A percentile compares a stretch with the other conserved stretches of the same genome.
These are phyloP conservation scores for Anolis carolinensis DNA, from an alignment of 2,113 vertebrate genomes.

Conservation along the genomic window DNA sequence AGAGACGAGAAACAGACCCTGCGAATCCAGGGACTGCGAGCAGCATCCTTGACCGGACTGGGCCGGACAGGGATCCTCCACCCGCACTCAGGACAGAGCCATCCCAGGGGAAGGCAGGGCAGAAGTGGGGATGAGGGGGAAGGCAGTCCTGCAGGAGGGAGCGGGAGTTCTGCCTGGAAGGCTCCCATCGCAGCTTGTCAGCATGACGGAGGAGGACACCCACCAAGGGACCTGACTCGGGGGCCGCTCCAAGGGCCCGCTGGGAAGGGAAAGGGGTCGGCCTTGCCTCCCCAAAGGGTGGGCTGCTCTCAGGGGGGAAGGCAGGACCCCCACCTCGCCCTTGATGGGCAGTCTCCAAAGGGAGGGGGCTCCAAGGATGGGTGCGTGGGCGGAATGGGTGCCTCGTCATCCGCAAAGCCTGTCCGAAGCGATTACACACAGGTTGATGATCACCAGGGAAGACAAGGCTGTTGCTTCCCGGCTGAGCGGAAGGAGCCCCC, in stretches of 20 bases:
- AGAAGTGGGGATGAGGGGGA: accelerated
- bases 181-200: not conserved
- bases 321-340: too few relatives aligned
- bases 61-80: too few relatives aligned
- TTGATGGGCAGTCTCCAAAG: too few relatives aligned
- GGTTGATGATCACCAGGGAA: not conserved
- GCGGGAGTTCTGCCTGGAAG: not conserved
- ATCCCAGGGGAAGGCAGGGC: not conserved
- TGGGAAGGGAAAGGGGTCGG: not conserved
- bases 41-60: not conserved
- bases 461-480: not conserved
- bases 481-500: not conserved
- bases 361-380: too few relatives aligned
- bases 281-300: too few relatives aligned
- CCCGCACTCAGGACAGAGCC: too few relatives aligned
- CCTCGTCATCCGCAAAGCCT: not conserved
- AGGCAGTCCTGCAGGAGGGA: too few relatives aligned
- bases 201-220: too few relatives aligned
- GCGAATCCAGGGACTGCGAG: not conserved
- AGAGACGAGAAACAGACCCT: not conserved
- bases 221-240: too few relatives aligned
- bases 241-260: too few relatives aligned
- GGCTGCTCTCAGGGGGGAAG: too few relatives aligned
- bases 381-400: not conserved
- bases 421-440: not conserved